These are phyloP conservation scores for Phallusia fumigata DNA, from an alignment of 23 tunicate genomes.

Conservation along the genomic window DNA sequence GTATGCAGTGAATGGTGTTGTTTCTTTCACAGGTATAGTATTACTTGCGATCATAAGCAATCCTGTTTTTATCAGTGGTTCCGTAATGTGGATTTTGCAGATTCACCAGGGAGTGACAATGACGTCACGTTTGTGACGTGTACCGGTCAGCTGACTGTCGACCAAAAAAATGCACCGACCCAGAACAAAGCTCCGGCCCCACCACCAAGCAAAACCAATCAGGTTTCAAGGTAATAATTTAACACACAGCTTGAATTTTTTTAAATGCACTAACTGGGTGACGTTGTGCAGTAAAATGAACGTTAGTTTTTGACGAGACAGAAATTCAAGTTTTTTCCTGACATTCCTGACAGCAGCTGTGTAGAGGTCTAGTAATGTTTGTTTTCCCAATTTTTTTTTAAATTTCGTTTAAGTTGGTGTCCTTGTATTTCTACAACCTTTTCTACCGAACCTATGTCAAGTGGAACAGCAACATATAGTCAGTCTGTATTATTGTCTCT, in stretches of 20 bases:
- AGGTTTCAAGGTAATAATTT: not conserved
- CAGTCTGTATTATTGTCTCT: too few relatives aligned
- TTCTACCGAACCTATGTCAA: too few relatives aligned
- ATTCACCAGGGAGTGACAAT: constrained; percentile 11
- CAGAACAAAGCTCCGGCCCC: constrained; percentile 45
- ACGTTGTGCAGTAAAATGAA: too few relatives aligned
- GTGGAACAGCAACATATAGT: too few relatives aligned
- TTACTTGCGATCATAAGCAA: not conserved
- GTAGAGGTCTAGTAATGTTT: too few relatives aligned
- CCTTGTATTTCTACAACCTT: too few relatives aligned
- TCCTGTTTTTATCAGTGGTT: too few relatives aligned
- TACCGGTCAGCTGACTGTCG: constrained; percentile 24
- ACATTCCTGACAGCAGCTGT: not conserved
- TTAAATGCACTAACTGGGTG: too few relatives aligned
- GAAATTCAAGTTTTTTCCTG: not conserved
- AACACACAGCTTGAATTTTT: too few relatives aligned
- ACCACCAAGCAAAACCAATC: constrained; percentile 22
- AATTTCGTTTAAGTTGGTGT: too few relatives aligned
- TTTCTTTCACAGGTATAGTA: constrained; percentile 54
- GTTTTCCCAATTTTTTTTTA: too few relatives aligned
- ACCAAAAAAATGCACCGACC: not conserved
- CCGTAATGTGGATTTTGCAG: not conserved
- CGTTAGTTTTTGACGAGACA: not conserved
- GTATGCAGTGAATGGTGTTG: constrained; percentile 51
- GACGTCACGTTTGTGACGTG: constrained; percentile 45